phyloP scores from a whole-genome alignment of 2,113 vertebrate genomes.

The Lophura nycthemera region DNA sequence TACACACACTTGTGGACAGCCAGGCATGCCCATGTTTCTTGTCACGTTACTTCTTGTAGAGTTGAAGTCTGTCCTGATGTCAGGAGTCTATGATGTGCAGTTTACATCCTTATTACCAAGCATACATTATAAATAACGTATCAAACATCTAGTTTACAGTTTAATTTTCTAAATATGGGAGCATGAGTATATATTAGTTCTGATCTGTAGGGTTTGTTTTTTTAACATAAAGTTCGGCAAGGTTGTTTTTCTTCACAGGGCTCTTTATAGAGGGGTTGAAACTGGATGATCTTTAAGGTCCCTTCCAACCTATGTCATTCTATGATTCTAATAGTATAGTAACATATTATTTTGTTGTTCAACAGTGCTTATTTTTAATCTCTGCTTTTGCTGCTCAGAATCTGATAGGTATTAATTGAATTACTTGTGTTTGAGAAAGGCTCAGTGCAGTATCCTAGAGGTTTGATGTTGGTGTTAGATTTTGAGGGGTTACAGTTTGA shows the following conservation, averaged over 20 bases:
- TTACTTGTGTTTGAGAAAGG: neutral
- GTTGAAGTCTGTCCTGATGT: conserved; percentile 37
- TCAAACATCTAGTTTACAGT: conserved; percentile 36
- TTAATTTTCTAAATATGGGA: neutral
- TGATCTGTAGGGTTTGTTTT: conserved; percentile 42
- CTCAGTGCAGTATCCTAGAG: neutral
- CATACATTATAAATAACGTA: conserved; percentile 22
- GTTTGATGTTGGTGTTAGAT: neutral
- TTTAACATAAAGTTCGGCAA: conserved; percentile 8
- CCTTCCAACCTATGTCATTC: too few relatives aligned
- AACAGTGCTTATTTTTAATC: conserved; percentile 10
- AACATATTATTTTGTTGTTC: neutral
- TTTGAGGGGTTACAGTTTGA: neutral
- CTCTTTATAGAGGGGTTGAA: neutral
- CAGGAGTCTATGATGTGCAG: neutral
- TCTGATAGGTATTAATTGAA: neutral
- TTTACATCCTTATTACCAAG: conserved; percentile 48
- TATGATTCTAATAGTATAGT: neutral
- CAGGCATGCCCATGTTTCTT: neutral
- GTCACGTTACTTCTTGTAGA: conserved; percentile 2
- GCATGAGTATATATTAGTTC: neutral
- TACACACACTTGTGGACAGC: neutral
- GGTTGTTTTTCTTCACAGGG: neutral
- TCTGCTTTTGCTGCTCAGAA: conserved; percentile 11
- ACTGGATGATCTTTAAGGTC: too few relatives aligned